Conservation (phyloP, 2,113 vertebrate genomes). For the Halcyon senegalensis region DNA sequence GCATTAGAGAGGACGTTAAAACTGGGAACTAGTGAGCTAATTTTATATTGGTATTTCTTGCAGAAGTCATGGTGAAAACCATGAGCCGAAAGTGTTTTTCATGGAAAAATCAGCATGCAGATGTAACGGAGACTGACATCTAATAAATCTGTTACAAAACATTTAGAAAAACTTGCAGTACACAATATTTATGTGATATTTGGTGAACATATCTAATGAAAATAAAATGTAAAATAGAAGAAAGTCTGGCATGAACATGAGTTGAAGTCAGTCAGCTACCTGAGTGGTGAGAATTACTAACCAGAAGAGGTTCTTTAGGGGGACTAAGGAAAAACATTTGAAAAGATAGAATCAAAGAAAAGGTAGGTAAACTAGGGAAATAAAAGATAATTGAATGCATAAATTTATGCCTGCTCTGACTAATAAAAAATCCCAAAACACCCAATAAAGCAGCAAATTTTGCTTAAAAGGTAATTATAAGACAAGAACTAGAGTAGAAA, state of each 20-base stretch:
- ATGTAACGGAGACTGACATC: neutral
- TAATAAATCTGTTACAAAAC: neutral
- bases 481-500: neutral
- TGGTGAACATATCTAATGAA: neutral
- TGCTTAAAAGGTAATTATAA: neutral
- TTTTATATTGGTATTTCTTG: neutral
- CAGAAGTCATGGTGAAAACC: neutral
- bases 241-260: neutral
- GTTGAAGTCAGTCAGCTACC: neutral
- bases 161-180: neutral
- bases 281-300: neutral
- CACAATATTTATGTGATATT: neutral
- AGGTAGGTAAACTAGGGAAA: neutral
- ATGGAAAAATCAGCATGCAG: neutral
- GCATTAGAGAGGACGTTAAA: neutral
- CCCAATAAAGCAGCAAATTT: neutral
- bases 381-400: neutral
- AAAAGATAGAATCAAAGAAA: neutral
- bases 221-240: neutral
- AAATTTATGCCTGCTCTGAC: neutral
- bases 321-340: neutral
- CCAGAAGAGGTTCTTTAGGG: neutral
- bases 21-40: neutral
- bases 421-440: neutral
- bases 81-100: neutral